phyloP scores from a whole-genome alignment of 1,140 invertebrate species.

The Hypsibius dujardini region DNA sequence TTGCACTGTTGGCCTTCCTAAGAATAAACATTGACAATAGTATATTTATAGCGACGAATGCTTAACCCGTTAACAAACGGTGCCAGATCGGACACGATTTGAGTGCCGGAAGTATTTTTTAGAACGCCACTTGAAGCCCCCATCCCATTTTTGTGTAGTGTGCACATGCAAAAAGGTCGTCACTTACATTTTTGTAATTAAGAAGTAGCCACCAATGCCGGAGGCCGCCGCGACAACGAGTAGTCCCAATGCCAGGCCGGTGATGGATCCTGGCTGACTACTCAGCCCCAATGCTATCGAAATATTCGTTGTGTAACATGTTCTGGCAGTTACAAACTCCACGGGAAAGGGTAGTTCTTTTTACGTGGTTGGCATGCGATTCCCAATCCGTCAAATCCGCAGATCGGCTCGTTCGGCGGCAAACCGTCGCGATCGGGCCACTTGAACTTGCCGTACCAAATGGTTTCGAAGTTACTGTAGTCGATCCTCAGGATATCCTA shows the following conservation, averaged over 20 bases:
- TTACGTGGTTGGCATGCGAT: neutral
- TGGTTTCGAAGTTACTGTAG: neutral
- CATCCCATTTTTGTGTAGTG: neutral
- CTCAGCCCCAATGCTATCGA: neutral
- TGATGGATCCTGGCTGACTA: neutral
- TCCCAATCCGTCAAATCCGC: constrained; percentile 61
- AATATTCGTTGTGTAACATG: no score
- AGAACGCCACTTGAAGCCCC: neutral
- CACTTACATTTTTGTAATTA: no score
- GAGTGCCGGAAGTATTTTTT: neutral
- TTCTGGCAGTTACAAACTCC: neutral
- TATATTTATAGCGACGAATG: neutral
- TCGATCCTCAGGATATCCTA: constrained; percentile 13
- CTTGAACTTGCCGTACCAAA: constrained; percentile 17
- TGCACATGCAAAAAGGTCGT: no score
- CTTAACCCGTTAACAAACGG: neutral
- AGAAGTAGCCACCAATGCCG: neutral
- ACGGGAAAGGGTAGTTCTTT: neutral
- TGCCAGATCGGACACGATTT: neutral
- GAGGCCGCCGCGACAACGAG: neutral
- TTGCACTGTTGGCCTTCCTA: neutral
- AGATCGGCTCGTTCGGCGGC: constrained; percentile 63
- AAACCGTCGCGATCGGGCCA: constrained; percentile 41
- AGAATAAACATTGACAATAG: neutral
- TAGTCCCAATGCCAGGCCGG: neutral